A percentile compares a stretch with the other conserved stretches of the same genome.
Evolutionary conservation across 1,140 invertebrate genomes (phyloP).

Genomic region (Heliconius hewitsoni): DNA sequence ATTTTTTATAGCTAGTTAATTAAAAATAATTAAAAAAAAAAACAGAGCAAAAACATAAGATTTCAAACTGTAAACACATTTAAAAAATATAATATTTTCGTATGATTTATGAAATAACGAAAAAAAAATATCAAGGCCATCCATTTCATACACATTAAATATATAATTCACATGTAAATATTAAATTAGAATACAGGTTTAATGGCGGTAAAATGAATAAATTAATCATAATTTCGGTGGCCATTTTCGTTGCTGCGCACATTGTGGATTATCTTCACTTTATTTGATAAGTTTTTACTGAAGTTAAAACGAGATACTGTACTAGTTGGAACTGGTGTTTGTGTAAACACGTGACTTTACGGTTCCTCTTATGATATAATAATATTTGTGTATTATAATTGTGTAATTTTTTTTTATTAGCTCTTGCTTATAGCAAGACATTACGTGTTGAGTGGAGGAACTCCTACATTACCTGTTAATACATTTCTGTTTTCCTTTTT

Average conservation of each 20-base stretch:
- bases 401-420: too few species aligned
- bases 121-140: neutral
- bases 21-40: too few species aligned
- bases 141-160: slow-evolving; percentile 1
- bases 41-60: neutral
- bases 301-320: neutral
- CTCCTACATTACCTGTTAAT: too few species aligned
- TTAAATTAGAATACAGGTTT: neutral
- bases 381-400: neutral
- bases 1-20: too few species aligned
- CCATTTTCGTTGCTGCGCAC: slow-evolving; percentile 3
- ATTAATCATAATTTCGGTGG: neutral
- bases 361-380: slow-evolving; percentile 1
- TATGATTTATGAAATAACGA: neutral
- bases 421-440: too few species aligned
- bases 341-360: neutral
- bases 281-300: neutral
- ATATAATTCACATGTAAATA: slow-evolving; percentile 10
- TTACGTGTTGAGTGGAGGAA: too few species aligned
- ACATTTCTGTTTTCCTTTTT: too few species aligned
- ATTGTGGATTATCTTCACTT: neutral
- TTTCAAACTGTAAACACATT: neutral
- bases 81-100: neutral
- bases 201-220: neutral
- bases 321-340: neutral